Evolutionary conservation across 2,113 vertebrate species (phyloP).

Genomic region (Odobenus rosmarus): DNA sequence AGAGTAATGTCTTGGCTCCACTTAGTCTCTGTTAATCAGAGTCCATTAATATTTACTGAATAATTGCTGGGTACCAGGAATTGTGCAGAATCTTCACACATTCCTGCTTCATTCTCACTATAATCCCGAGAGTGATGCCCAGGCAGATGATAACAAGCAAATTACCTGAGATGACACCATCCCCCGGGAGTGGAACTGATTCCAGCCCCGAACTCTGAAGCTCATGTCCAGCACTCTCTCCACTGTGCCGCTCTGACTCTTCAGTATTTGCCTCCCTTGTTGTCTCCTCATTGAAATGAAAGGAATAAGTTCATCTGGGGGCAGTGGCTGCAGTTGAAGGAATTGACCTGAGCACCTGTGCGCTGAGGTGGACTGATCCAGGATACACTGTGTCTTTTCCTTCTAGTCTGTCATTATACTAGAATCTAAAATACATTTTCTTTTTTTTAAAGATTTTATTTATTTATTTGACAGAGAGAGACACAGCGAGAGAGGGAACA

Average conservation of each 20-base stretch:
- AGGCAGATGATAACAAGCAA: neutral
- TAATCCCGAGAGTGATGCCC: neutral
- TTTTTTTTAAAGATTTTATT: too few relatives aligned
- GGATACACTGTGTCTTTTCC: neutral
- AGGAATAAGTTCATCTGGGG: neutral
- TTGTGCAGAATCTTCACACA: neutral
- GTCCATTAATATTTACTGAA: neutral
- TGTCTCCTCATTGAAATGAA: neutral
- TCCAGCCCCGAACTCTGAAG: neutral
- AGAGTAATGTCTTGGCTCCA: neutral
- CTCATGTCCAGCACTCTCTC: neutral
- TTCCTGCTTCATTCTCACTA: neutral
- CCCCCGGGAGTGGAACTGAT: neutral
- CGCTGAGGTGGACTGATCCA: neutral
- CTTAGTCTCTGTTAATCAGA: neutral
- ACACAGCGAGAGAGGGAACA: too few relatives aligned
- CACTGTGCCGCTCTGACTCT: rapidly evolving
- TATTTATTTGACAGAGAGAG: too few relatives aligned
- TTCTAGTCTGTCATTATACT: neutral
- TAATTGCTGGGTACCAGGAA: neutral
- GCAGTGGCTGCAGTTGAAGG: neutral
- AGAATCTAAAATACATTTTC: neutral
- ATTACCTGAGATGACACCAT: neutral
- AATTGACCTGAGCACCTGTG: neutral
- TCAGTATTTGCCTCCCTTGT: neutral